Conservation (phyloP, 2,113 vertebrate species). For the Aspidoscelis tigris region DNA sequence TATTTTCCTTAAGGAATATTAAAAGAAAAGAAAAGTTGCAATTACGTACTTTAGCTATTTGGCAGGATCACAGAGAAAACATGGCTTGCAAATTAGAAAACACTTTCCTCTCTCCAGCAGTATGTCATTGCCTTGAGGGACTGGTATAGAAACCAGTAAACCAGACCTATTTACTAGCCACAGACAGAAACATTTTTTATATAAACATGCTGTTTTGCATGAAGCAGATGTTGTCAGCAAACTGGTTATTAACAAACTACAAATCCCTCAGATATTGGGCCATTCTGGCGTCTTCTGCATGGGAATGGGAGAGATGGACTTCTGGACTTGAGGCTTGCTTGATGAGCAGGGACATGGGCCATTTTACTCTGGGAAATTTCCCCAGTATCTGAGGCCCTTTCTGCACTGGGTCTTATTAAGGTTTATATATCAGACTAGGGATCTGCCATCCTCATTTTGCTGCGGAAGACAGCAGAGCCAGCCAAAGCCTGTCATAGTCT, state of each 20-base stretch:
- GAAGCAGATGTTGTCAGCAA: slow-evolving; percentile 54
- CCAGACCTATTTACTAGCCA: slow-evolving; percentile 61
- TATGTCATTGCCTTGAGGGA: slow-evolving; percentile 69
- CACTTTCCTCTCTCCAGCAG: slow-evolving; percentile 54
- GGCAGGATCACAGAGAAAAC: slow-evolving; percentile 44
- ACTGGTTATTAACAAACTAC: slow-evolving; percentile 41
- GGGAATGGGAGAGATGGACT: too few relatives aligned
- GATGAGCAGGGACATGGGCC: too few relatives aligned
- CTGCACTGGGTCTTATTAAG: too few relatives aligned
- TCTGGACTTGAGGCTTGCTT: too few relatives aligned
- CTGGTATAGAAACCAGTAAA: slow-evolving; percentile 46
- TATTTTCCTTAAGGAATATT: slow-evolving; percentile 45
- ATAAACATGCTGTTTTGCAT: slow-evolving; percentile 50
- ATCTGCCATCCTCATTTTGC: too few relatives aligned
- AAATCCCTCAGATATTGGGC: slow-evolving; percentile 32
- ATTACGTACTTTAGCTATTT: slow-evolving; percentile 44
- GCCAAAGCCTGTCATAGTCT: too few relatives aligned
- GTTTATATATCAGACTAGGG: too few relatives aligned
- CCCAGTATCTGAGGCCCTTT: too few relatives aligned
- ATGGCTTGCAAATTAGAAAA: slow-evolving; percentile 70
- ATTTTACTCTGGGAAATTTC: too few relatives aligned
- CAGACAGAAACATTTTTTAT: slow-evolving; percentile 50
- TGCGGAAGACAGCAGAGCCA: too few relatives aligned
- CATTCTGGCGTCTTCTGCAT: not conserved
- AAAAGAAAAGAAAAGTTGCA: slow-evolving; percentile 13